Conservation (phyloP, 2,113 vertebrate species). For the Stegastes partitus region DNA sequence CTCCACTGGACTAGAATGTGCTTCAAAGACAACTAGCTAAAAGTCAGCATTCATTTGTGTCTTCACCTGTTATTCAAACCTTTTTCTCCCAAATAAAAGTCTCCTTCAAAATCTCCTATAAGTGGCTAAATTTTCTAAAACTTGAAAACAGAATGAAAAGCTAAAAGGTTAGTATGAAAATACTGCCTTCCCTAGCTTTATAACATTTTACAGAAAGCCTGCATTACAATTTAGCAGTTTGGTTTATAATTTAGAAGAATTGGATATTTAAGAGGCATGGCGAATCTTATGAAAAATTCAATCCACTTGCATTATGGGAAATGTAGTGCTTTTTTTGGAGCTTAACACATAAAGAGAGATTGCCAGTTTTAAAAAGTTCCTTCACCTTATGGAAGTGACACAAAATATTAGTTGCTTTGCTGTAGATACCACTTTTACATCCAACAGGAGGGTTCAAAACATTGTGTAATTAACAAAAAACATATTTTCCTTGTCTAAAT, state of each 20-base stretch:
- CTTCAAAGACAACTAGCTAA: too few species aligned
- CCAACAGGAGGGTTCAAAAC: background rate
- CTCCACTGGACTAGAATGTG: too few species aligned
- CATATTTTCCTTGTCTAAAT: slow-evolving; percentile 17
- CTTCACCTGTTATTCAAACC: too few species aligned
- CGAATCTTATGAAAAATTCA: background rate
- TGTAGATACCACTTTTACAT: background rate
- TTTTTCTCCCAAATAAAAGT: too few species aligned
- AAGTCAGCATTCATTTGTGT: too few species aligned
- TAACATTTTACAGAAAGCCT: background rate
- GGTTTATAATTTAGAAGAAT: background rate
- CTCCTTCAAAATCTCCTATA: too few species aligned
- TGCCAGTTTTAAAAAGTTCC: background rate
- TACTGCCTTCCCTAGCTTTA: background rate
- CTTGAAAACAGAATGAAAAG: too few species aligned
- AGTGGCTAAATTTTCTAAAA: too few species aligned
- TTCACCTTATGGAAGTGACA: background rate
- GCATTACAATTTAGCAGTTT: background rate
- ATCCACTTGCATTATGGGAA: background rate
- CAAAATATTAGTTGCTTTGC: background rate
- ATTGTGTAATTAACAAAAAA: slow-evolving; percentile 23
- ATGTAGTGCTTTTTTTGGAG: background rate
- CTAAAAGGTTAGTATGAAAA: too few species aligned
- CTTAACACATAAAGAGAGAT: too few species aligned
- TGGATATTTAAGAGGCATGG: background rate